A percentile compares a stretch with the other conserved stretches of the same genome.
These are phyloP conservation scores for Tachystola acroxantha DNA, from an alignment of 2,888 invertebrate genomes.

Conservation along the genomic window DNA sequence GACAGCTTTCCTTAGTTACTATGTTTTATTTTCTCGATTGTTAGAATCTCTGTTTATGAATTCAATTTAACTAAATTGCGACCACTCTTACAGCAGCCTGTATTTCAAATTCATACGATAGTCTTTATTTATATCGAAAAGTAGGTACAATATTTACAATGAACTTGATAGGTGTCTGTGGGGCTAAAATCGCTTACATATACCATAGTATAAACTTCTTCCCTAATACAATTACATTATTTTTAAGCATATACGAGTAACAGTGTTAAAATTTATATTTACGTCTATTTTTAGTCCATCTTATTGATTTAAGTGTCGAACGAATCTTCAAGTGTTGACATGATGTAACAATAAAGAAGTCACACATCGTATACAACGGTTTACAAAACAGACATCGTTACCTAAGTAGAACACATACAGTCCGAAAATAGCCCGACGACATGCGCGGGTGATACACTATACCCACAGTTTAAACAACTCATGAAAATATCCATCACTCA, in stretches of 20 bases:
- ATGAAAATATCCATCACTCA: slow-evolving; percentile 16
- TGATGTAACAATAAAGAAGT: slow-evolving; percentile 61
- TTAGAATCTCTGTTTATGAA: slow-evolving; percentile 39
- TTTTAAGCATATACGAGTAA: slow-evolving; percentile 72
- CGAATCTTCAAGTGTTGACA: slow-evolving; percentile 50
- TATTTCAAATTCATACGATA: slow-evolving; percentile 20
- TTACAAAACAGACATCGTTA: slow-evolving; percentile 52
- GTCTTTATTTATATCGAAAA: slow-evolving; percentile 42
- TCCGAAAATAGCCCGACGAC: slow-evolving; percentile 20
- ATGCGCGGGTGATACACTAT: slow-evolving; percentile 24
- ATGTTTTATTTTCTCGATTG: slow-evolving; percentile 41
- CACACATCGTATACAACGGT: slow-evolving; percentile 76
- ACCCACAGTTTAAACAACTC: slow-evolving; percentile 21
- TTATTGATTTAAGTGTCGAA: slow-evolving; percentile 58
- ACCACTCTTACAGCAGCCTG: slow-evolving; percentile 14
- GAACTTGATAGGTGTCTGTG: slow-evolving; percentile 40
- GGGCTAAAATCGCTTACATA: slow-evolving; percentile 62
- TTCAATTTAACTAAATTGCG: slow-evolving; percentile 26
- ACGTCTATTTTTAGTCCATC: slow-evolving; percentile 56
- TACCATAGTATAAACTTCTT: slow-evolving; percentile 67
- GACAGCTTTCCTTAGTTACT: slow-evolving; percentile 44
- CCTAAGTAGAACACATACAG: slow-evolving; percentile 25
- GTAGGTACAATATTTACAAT: slow-evolving; percentile 55
- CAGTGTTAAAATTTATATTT: slow-evolving; percentile 71
- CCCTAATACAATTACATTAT: slow-evolving; percentile 67